Base-by-base conservation (phyloP, 2,113 vertebrate genomes). In the Meleagris gallopavo region DNA sequence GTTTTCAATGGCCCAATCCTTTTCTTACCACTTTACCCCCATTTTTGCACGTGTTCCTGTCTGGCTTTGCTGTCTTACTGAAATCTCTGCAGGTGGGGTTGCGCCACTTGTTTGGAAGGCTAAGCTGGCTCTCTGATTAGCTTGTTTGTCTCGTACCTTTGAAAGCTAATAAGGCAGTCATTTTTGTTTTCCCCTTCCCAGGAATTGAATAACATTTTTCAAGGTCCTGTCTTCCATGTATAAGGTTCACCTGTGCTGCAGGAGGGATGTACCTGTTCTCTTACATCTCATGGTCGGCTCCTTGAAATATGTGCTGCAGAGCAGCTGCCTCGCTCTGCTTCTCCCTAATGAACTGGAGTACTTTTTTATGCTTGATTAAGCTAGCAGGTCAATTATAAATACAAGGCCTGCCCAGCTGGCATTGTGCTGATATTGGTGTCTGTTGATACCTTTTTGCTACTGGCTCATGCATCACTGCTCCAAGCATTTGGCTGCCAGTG, bases 351-450 rank as follows among this genome's bases (percentile, higher is more conserved):
- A 95, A 89, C 66, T 83, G 95, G 77, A 64, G 11, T 5, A 40
- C 60, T 95, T 77, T 61, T 45, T 86, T 83, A 83, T 90, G 90
- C 90, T 80, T 91, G 87, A 96, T 96, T 84, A 96, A 94, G 41
- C 32, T 21, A 83, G 82, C 66, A 87, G 89, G 82, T 95, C 95
- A 91, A 94, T 91, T 86, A 94, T 4, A 41, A 72, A 81, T 32
- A 57, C 11, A 19, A 90, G 64, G 13, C 75, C 57, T 91, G 79
- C 88, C 52, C 65, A 88, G 87, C 77, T 71, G 64, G 57, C 46
- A 4, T 24, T 29, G 60, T 62, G 75, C 87, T 94, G 91, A 62
- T 82, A 21, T n/a, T 21, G 38, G 15, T 66, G 12, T 14, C 32
- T 14, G 43, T 70, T 45, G 65, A 55, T 73, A 6, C 43, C 32